phyloP scores from a whole-genome alignment of 1,140 invertebrate genomes.

The Nomia melanderi region DNA sequence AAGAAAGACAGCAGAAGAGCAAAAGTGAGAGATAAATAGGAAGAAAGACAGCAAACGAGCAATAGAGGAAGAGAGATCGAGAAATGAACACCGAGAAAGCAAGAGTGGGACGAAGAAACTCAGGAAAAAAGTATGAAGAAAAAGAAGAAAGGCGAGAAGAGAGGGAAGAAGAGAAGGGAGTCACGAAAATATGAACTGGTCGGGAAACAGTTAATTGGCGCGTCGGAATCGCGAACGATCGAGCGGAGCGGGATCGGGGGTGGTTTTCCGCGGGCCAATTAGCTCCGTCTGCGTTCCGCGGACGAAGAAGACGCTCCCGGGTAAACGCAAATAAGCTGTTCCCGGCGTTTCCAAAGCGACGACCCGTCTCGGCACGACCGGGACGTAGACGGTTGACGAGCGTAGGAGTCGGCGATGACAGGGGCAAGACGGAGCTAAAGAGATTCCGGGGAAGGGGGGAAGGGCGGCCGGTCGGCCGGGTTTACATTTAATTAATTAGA shows the following conservation, averaged over 20 bases:
- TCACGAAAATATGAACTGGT: neutral
- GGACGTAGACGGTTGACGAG: conserved; percentile 16
- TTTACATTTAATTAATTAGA: conserved; percentile 69
- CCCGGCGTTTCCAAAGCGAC: conserved; percentile 39
- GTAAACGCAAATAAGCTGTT: conserved; percentile 62
- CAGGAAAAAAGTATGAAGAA: no score
- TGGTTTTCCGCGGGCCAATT: conserved; percentile 40
- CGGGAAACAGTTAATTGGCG: neutral
- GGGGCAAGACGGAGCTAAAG: neutral
- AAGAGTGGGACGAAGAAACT: no score
- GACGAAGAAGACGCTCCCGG: conserved; percentile 35
- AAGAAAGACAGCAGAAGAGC: no score
- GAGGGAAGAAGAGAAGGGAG: neutral
- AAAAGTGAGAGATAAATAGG: no score
- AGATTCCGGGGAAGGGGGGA: neutral
- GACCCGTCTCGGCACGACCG: neutral
- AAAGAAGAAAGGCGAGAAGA: no score
- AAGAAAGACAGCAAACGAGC: no score
- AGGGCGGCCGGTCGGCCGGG: conserved; percentile 8
- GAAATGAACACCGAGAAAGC: no score
- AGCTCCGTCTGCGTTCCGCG: conserved; percentile 38
- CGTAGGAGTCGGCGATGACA: neutral
- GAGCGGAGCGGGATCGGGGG: neutral
- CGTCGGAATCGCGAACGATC: neutral
- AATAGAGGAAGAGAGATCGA: no score